Conservation (phyloP, 2,888 invertebrate genomes). For the Taphrorychus bicolor region DNA sequence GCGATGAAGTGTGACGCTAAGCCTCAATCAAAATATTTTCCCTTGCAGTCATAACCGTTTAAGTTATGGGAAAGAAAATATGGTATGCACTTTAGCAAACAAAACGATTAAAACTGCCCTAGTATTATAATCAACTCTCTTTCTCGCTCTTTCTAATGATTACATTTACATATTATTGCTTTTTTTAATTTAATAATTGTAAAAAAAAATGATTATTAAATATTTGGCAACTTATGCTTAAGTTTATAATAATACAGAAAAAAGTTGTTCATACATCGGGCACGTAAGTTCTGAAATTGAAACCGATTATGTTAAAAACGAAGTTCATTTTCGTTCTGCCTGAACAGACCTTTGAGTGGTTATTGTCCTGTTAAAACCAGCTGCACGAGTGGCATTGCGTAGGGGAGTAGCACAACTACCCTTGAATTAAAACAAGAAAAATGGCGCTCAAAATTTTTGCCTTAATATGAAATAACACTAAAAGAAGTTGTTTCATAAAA, state of each 20-base stretch:
- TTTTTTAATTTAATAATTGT: too few species aligned
- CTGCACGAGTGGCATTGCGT: constrained; percentile 38
- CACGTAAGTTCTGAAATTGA: background rate
- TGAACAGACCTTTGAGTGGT: constrained; percentile 51
- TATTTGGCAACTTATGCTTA: too few species aligned
- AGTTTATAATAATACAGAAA: too few species aligned
- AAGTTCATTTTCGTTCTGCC: constrained; percentile 39
- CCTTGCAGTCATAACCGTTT: constrained; percentile 10
- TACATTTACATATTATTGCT: too few species aligned
- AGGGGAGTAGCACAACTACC: background rate
- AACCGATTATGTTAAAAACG: constrained; percentile 16
- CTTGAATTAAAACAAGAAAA: background rate
- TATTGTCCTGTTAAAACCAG: constrained; percentile 49
- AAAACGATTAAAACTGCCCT: background rate
- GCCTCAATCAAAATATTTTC: constrained; percentile 41
- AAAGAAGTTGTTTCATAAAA: too few species aligned
- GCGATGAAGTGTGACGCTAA: constrained; percentile 39
- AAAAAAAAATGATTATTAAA: too few species aligned
- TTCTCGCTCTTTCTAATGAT: too few species aligned
- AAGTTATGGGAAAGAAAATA: constrained; percentile 10
- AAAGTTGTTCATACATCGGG: background rate
- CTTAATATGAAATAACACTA: too few species aligned
- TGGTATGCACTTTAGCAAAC: too few species aligned
- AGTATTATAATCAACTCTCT: too few species aligned
- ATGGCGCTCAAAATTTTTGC: background rate